Conservation (phyloP, 2,888 invertebrate genomes). For the Crepidodera aurea region DNA sequence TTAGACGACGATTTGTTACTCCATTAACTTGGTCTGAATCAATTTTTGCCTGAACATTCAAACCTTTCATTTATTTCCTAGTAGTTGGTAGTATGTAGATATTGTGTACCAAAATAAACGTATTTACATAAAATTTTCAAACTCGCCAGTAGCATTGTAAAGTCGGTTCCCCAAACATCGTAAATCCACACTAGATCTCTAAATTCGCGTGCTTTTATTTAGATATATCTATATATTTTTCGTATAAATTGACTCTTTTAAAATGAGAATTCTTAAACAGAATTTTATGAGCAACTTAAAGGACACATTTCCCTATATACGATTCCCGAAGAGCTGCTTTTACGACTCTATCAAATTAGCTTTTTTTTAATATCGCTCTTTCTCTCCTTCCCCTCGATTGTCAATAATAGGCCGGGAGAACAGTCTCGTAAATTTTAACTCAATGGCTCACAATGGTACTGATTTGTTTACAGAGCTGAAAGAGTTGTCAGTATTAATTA, state of each 20-base stretch:
- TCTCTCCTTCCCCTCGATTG: conserved; percentile 10
- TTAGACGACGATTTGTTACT: too few relatives aligned
- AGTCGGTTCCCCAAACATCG: background rate
- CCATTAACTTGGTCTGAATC: too few relatives aligned
- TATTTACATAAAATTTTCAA: conserved; percentile 1
- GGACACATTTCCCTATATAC: conserved; percentile 29
- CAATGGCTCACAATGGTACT: background rate
- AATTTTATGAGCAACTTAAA: conserved; percentile 25
- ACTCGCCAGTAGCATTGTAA: background rate
- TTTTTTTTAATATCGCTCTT: conserved; percentile 23
- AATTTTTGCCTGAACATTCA: too few relatives aligned
- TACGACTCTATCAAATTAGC: conserved; percentile 31
- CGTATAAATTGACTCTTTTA: conserved; percentile 21
- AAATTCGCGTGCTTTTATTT: conserved; percentile 14
- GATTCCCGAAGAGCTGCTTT: conserved; percentile 24
- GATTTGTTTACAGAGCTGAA: too few relatives aligned
- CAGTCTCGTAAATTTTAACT: conserved; percentile 4
- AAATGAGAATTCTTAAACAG: conserved; percentile 19
- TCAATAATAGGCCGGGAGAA: conserved; percentile 21
- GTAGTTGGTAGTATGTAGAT: too few relatives aligned
- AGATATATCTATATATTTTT: conserved; percentile 14
- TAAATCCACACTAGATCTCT: conserved; percentile 4
- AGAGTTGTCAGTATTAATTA: too few relatives aligned
- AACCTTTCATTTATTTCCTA: too few relatives aligned
- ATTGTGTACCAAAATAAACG: background rate